phyloP scores from a whole-genome alignment of 2,113 vertebrate genomes.

The Tichodroma muraria region DNA sequence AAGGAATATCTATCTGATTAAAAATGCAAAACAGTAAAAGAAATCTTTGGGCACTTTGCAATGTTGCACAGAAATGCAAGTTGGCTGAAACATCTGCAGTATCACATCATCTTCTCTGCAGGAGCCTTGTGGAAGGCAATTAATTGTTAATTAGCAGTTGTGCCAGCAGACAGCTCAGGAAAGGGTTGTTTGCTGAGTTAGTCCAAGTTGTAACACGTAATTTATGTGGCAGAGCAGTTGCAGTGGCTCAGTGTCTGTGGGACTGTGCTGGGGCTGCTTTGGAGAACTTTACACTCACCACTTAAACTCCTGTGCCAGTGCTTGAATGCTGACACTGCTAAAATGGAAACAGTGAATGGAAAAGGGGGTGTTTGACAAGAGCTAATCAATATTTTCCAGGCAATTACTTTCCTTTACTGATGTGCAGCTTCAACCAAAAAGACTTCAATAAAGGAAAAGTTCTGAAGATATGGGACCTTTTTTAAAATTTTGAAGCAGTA shows the following conservation, averaged over 20 bases:
- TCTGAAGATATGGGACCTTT: neutral
- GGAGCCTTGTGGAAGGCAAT: constrained; percentile 7
- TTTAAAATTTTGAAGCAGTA: neutral
- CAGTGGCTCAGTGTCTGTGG: neutral
- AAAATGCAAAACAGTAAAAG: neutral
- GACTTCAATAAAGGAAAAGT: neutral
- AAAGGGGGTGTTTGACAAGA: neutral
- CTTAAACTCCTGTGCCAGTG: neutral
- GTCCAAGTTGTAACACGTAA: neutral
- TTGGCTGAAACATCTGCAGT: neutral
- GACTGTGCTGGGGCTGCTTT: neutral
- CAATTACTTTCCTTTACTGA: neutral
- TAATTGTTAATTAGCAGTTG: constrained; percentile 50
- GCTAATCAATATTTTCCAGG: neutral
- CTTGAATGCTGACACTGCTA: neutral
- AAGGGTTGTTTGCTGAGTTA: neutral
- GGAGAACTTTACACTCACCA: neutral
- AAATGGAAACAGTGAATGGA: neutral
- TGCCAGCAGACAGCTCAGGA: neutral
- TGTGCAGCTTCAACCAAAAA: neutral
- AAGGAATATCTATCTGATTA: neutral
- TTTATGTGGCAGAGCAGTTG: neutral
- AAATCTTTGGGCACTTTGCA: neutral
- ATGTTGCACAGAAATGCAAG: neutral
- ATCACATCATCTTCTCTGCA: constrained; percentile 3